phyloP scores from a whole-genome alignment of 1,140 invertebrate species.

The Hylaeus volcanicus region DNA sequence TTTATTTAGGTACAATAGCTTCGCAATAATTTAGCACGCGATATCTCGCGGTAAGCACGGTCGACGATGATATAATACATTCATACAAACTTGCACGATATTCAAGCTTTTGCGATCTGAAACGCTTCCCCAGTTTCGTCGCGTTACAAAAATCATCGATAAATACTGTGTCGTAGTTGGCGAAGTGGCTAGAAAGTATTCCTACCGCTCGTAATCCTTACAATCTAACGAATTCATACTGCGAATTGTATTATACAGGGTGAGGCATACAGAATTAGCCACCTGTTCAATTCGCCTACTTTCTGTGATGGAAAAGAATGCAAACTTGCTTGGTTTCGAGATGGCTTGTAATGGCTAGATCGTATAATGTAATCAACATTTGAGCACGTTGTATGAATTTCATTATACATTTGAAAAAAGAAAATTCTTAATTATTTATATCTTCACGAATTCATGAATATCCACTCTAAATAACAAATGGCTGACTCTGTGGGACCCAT shows the following conservation, averaged over 20 bases:
- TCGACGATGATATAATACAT: conserved; percentile 51
- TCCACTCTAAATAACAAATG: no score
- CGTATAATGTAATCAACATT: no score
- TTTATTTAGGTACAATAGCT: conserved; percentile 58
- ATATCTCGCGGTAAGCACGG: conserved; percentile 44
- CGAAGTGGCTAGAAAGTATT: conserved; percentile 67
- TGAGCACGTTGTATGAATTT: no score
- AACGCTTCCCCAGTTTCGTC: conserved; percentile 11
- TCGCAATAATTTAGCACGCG: conserved; percentile 56
- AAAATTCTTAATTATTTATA: no score
- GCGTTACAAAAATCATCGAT: conserved; percentile 56
- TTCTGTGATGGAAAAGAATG: no score
- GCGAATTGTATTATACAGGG: conserved; percentile 17
- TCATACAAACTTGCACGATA: conserved; percentile 58
- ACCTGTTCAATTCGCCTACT: no score
- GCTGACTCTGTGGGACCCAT: no score
- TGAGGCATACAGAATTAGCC: no score
- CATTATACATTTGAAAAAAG: no score
- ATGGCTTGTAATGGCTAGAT: no score
- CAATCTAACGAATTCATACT: conserved; percentile 51
- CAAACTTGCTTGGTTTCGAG: no score
- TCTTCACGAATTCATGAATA: no score
- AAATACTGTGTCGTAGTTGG: conserved; percentile 77
- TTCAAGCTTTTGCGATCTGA: conserved; percentile 40
- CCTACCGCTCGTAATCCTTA: conserved; percentile 59